A percentile compares a stretch with the other conserved stretches of the same genome.
phyloP scores from a whole-genome alignment of 2,113 vertebrate genomes.

The Cyanoliseus patagonus region DNA sequence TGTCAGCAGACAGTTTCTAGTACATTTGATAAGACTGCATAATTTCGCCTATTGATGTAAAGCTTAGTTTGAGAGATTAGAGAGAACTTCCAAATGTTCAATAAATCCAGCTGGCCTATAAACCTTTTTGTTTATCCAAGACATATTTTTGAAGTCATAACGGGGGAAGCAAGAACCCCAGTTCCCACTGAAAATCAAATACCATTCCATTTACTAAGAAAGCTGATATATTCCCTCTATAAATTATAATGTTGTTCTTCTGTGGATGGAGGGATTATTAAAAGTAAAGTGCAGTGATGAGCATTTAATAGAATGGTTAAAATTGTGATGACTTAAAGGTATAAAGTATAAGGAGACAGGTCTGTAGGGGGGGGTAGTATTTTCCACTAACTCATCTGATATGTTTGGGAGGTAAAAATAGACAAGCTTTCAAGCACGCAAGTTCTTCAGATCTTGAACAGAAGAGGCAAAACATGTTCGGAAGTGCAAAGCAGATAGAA shows the following conservation, averaged over 20 bases:
- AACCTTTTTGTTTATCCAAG: not conserved
- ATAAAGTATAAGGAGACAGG: not conserved
- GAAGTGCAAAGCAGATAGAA: not conserved
- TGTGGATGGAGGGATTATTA: not conserved
- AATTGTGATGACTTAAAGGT: not conserved
- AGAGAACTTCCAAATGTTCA: not conserved
- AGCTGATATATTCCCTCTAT: not conserved
- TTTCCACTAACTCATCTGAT: not conserved
- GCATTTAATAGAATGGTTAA: not conserved
- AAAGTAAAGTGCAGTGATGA: not conserved
- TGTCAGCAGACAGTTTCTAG: slow-evolving; percentile 1
- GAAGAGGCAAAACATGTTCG: not conserved
- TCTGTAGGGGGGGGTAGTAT: not conserved
- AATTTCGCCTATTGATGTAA: not conserved
- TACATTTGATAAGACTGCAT: not conserved
- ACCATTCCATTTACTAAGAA: not conserved
- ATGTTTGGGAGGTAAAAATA: not conserved
- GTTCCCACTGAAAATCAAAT: not conserved
- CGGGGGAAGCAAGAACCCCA: not conserved
- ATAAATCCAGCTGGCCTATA: not conserved
- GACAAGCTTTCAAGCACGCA: not conserved
- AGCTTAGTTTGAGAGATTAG: slow-evolving; percentile 17
- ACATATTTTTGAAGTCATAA: not conserved
- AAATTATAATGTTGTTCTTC: not conserved
- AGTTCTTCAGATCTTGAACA: not conserved